Percentiles rank a stretch among this genome's conserved stretches.
phyloP scores from a whole-genome alignment of 2,113 vertebrate genomes.

The Clarias batrachus region DNA sequence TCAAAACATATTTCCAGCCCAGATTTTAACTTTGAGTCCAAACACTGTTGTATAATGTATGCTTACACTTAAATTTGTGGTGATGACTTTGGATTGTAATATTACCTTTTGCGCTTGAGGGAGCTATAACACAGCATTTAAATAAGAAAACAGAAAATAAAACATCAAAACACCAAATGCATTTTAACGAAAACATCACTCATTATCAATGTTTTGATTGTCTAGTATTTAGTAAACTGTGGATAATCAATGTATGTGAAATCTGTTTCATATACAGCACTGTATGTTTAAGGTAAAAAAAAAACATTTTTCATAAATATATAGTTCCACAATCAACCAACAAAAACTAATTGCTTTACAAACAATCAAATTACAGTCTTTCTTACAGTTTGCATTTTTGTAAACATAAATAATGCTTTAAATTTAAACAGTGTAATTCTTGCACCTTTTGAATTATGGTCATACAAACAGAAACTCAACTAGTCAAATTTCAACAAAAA shows the following conservation, averaged over 20 bases:
- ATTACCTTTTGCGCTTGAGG: slow-evolving; percentile 55
- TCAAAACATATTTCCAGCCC: background rate
- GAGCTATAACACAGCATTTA: slow-evolving; percentile 44
- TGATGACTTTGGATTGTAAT: background rate
- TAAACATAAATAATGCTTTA: background rate
- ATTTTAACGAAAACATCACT: background rate
- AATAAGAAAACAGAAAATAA: slow-evolving; percentile 37
- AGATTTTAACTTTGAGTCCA: background rate
- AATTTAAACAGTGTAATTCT: background rate
- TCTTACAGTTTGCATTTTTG: background rate
- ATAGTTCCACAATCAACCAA: background rate
- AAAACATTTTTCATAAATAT: background rate
- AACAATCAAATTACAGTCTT: background rate
- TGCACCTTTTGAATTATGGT: background rate
- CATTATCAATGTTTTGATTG: background rate
- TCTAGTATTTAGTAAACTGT: background rate
- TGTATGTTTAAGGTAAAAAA: background rate
- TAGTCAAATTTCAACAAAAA: too few species aligned
- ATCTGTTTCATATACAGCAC: background rate
- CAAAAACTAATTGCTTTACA: background rate
- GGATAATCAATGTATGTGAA: background rate
- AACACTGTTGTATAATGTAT: background rate
- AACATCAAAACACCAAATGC: slow-evolving; percentile 20
- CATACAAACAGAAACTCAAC: background rate
- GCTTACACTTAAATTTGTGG: slow-evolving; percentile 2